Percentiles rank a stretch among this genome's conserved stretches.
Conservation (phyloP, 92 coral and sea anemone species). For the Pocillopora grandis region DNA sequence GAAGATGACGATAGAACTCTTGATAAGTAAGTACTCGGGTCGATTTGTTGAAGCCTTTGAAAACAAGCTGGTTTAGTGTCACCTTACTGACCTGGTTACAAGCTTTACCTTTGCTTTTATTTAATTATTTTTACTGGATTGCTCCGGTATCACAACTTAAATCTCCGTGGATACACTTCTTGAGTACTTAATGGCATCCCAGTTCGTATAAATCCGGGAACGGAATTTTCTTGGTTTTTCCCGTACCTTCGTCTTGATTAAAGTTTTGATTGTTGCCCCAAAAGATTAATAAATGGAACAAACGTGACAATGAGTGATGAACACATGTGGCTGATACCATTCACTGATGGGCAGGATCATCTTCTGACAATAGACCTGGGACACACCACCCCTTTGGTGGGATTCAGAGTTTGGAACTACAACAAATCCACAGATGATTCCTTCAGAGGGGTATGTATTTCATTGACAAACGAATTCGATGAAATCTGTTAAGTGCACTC, state of each 20-base stretch:
- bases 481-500: background rate
- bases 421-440: constrained; percentile 94
- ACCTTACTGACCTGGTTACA: no score
- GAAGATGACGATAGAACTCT: constrained; percentile 94
- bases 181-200: no score
- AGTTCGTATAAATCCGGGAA: background rate
- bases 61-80: background rate
- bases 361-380: constrained; percentile 76
- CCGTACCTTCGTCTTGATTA: background rate
- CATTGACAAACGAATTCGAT: background rate
- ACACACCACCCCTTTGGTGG: constrained; percentile 66
- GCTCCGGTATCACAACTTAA: no score
- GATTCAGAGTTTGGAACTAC: constrained; percentile 94
- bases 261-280: background rate
- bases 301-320: constrained; percentile 90
- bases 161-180: no score
- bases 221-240: background rate
- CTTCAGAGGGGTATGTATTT: constrained; percentile 80
- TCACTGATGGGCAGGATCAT: constrained; percentile 86
- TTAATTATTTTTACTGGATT: no score
- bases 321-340: constrained; percentile 98
- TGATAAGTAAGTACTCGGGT: constrained; percentile 76
- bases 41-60: background rate
- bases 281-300: constrained; percentile 83
- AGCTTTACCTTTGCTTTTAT: no score